Evolutionary conservation across 2,888 invertebrate genomes (phyloP).

Genomic region (Euplagia quadripunctaria): DNA sequence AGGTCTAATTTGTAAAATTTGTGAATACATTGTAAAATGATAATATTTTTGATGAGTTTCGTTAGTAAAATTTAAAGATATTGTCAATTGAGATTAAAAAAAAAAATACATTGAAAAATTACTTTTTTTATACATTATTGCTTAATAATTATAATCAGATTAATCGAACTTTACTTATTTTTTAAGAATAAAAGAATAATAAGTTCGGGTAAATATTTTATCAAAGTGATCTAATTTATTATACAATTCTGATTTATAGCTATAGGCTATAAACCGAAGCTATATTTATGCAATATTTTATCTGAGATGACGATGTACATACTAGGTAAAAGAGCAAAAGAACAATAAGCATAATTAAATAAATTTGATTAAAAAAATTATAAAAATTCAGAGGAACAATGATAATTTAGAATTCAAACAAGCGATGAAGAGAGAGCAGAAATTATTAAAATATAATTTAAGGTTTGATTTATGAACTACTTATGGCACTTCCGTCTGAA

Average conservation of each 20-base stretch:
- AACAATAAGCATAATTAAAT: constrained; percentile 35
- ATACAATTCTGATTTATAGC: not conserved
- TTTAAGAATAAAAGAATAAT: too few species aligned
- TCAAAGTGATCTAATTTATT: too few species aligned
- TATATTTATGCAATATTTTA: not conserved
- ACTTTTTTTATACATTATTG: too few species aligned
- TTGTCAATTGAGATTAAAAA: too few species aligned
- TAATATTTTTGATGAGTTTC: too few species aligned
- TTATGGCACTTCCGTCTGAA: constrained; percentile 34
- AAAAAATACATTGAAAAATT: too few species aligned
- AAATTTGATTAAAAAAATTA: constrained; percentile 22
- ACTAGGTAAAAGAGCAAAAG: constrained; percentile 27
- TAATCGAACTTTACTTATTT: too few species aligned
- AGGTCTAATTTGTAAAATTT: too few species aligned
- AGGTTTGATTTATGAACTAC: constrained; percentile 3
- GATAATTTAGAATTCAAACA: constrained; percentile 17
- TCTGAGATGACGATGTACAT: constrained; percentile 4
- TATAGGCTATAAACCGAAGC: not conserved
- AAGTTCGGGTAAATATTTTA: too few species aligned
- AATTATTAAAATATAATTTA: not conserved
- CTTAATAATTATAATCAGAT: too few species aligned
- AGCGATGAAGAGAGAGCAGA: not conserved
- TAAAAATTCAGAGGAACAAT: constrained; percentile 46
- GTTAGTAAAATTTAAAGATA: too few species aligned
- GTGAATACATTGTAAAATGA: too few species aligned